Evolutionary conservation across 2,113 vertebrate species (phyloP), one percentile per base, ranked within the genome.

Genomic region (Mirounga angustirostris): DNA sequence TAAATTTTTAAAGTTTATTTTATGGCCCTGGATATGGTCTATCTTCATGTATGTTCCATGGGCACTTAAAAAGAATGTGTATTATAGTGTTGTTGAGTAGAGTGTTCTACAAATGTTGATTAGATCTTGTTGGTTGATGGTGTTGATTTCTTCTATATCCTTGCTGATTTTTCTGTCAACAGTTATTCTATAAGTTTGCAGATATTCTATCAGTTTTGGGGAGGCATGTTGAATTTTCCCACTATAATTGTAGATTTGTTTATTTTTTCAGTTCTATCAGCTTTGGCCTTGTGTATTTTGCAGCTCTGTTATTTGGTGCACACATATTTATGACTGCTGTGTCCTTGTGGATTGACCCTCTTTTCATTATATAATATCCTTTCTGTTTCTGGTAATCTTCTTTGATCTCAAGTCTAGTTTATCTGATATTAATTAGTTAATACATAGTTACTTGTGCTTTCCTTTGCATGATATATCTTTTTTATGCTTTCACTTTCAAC

Each of bases 361-460:
- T 85, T 82, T 92, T 50, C 56, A 33, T 67, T 67, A 76, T 43
- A 40, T 54, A 26, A 58, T 28, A 84, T 9, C 9, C 36, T 81
- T 88, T 87, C 16, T 59, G 14, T 43, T 33, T 63, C 65, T 67
- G 26, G 22, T 63, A 61, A 65, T 91, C 81, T 94, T 73, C 21
- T 67, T 52, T 65, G n/a, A 14, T 76, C 14, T 82, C 79, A 94
- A 96, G 30, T 58, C 30, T 85, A 58, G 61, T 69, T 89, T 80
- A 40, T 81, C 43, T 92, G 52, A 90, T 74, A 65, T 91, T 96
- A 84, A 67, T 67, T 67, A 67, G 63, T 67, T 67, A 67, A 67
- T 67, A 67, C 73, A 7, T 59, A 54, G 6, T 50, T 40, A 83
- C 26, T 78, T 92, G 2, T 74, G 36, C 46, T 88, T 91, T 96